Percentiles rank a stretch among this genome's conserved stretches.
These are phyloP conservation scores for Parnassius orleans DNA, from an alignment of 2,888 invertebrate genomes.

Conservation along the genomic window DNA sequence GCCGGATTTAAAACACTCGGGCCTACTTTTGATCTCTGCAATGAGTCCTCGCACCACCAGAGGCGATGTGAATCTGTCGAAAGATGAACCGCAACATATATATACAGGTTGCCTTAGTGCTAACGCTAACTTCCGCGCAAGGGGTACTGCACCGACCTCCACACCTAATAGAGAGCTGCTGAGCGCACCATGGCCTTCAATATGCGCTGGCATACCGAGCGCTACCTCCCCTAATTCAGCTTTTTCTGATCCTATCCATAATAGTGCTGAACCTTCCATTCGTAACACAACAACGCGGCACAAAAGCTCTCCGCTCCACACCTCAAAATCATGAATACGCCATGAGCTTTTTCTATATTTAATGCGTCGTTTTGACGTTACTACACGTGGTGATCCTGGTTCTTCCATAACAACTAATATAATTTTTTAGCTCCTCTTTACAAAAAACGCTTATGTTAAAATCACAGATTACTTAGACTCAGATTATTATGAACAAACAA, in stretches of 20 bases:
- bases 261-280: slow-evolving; percentile 51
- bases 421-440: too few relatives aligned
- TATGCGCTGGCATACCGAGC: slow-evolving; percentile 40
- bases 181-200: slow-evolving; percentile 34
- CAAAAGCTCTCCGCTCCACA: slow-evolving; percentile 53
- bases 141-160: slow-evolving; percentile 35
- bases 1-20: slow-evolving; percentile 39
- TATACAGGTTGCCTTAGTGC: slow-evolving; percentile 46
- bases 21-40: slow-evolving; percentile 50
- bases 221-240: slow-evolving; percentile 32
- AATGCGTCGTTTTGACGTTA: slow-evolving; percentile 47
- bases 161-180: slow-evolving; percentile 32
- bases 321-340: slow-evolving; percentile 56
- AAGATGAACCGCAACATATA: slow-evolving; percentile 43
- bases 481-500: too few relatives aligned
- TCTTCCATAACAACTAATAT: not conserved
- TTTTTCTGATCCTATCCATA: slow-evolving; percentile 52
- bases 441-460: too few relatives aligned
- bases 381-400: slow-evolving; percentile 33
- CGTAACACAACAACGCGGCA: slow-evolving; percentile 50
- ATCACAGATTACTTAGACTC: too few relatives aligned
- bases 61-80: slow-evolving; percentile 52
- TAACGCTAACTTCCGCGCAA: slow-evolving; percentile 49
- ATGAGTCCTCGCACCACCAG: slow-evolving; percentile 50
- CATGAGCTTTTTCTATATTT: slow-evolving; percentile 52